Percentiles rank a stretch among this genome's conserved stretches.
Conservation (phyloP, 2,797 vertebrate species). For the Myoxocephalus aenaeus region DNA sequence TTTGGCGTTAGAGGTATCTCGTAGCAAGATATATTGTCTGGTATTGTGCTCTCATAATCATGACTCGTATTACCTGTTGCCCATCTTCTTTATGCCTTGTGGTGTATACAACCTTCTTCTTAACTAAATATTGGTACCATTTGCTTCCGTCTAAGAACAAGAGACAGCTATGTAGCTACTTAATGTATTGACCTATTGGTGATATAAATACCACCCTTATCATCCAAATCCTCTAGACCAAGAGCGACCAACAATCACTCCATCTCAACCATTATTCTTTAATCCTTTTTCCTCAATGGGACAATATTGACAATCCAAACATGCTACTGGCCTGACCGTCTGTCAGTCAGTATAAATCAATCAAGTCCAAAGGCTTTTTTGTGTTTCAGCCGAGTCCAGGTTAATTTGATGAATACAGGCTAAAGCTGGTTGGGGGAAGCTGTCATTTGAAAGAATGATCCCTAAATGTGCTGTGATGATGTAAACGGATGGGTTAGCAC, state of each 20-base stretch:
- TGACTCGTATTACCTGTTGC: background rate
- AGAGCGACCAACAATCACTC: slow-evolving; percentile 12
- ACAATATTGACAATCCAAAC: background rate
- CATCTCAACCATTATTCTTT: background rate
- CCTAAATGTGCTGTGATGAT: slow-evolving; percentile 61
- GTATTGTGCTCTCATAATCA: slow-evolving; percentile 12
- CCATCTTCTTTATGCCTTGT: background rate
- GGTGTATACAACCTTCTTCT: background rate
- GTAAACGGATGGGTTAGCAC: slow-evolving; percentile 68
- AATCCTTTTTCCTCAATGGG: background rate
- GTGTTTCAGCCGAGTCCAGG: slow-evolving; percentile 17
- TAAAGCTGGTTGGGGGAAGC: slow-evolving; percentile 35
- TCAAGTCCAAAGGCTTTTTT: slow-evolving; percentile 9
- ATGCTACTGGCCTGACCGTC: background rate
- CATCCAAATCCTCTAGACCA: background rate
- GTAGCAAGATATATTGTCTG: background rate
- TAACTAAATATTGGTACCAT: background rate
- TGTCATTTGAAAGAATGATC: slow-evolving; percentile 55
- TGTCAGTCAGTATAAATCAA: background rate
- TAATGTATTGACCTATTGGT: background rate
- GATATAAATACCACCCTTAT: background rate
- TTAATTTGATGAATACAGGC: slow-evolving; percentile 41
- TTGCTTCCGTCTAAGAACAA: background rate
- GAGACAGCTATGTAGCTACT: background rate
- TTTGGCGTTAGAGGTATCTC: background rate